Percentiles rank a stretch among this genome's conserved stretches.
Evolutionary conservation across 1,140 invertebrate species (phyloP).

Genomic region (Drosophila busckii): DNA sequence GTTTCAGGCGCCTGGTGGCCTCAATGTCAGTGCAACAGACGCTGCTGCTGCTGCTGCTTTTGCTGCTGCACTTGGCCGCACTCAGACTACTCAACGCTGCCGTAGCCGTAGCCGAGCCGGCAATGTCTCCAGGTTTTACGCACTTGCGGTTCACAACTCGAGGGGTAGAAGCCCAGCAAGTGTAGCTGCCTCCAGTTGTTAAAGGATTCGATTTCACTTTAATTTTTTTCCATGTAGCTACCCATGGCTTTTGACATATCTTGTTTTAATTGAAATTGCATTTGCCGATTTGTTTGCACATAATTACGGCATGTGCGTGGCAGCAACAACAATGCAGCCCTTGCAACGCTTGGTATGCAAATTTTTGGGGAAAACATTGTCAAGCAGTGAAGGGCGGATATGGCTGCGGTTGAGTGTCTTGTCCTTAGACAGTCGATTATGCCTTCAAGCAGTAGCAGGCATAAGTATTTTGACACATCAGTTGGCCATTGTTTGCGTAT

Average conservation of each 20-base stretch:
- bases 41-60: too few species aligned
- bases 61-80: slow-evolving; percentile 46
- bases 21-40: slow-evolving; percentile 69
- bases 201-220: slow-evolving; percentile 70
- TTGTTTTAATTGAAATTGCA: slow-evolving; percentile 68
- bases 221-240: slow-evolving; percentile 3
- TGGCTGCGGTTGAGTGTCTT: slow-evolving; percentile 32
- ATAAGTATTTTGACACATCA: too few species aligned
- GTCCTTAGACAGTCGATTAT: too few species aligned
- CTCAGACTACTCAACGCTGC: slow-evolving; percentile 22
- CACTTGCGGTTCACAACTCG: slow-evolving; percentile 30
- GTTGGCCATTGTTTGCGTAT: too few species aligned
- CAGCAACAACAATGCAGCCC: slow-evolving; percentile 23
- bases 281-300: slow-evolving; percentile 68
- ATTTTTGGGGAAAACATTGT: too few species aligned
- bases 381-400: slow-evolving; percentile 15
- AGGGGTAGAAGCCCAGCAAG: slow-evolving; percentile 51
- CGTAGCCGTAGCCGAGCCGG: too few species aligned
- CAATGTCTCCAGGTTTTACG: too few species aligned
- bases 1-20: slow-evolving; percentile 25
- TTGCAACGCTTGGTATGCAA: slow-evolving; percentile 49
- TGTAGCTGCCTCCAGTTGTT: slow-evolving; percentile 32
- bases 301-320: slow-evolving; percentile 50
- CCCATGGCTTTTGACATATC: not conserved
- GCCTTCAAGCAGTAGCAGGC: too few species aligned